A percentile compares a stretch with the other conserved stretches of the same genome.
These are phyloP conservation scores for Heliocidaris erythrogramma DNA, from an alignment of 35 echinoderm and acorn worm genomes.

Conservation along the genomic window DNA sequence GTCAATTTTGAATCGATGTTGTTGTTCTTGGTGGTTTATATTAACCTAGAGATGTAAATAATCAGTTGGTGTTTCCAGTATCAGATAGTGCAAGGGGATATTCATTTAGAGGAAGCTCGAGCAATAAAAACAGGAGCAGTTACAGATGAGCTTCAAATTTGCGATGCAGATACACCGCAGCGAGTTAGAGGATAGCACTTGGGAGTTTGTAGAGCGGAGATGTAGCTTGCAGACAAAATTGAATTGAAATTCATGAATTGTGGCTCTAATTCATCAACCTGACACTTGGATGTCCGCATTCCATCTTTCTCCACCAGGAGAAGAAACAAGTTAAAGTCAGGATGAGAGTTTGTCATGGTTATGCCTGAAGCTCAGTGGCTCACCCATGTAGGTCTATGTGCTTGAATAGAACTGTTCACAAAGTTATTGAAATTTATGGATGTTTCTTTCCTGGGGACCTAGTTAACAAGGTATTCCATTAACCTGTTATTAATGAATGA, in stretches of 20 bases:
- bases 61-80: neutral
- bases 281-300: slow-evolving; percentile 21
- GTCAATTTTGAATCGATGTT: neutral
- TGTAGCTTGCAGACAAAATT: slow-evolving; percentile 21
- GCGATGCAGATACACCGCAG: neutral
- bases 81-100: neutral
- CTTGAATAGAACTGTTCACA: too few species aligned
- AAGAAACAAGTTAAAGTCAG: neutral
- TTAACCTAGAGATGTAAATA: neutral
- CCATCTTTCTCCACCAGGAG: neutral
- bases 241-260: slow-evolving; percentile 41
- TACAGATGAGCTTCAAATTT: neutral
- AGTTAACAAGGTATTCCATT: too few species aligned
- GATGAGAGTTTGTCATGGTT: neutral
- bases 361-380: too few species aligned
- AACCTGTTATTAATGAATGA: too few species aligned
- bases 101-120: neutral
- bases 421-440: too few species aligned
- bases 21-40: neutral
- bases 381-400: too few species aligned
- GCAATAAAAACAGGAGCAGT: neutral
- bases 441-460: too few species aligned
- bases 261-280: neutral
- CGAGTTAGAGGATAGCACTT: neutral
- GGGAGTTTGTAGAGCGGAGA: neutral